These are phyloP conservation scores for Pimephales promelas DNA, from an alignment of 2,113 vertebrate genomes.

Conservation along the genomic window DNA sequence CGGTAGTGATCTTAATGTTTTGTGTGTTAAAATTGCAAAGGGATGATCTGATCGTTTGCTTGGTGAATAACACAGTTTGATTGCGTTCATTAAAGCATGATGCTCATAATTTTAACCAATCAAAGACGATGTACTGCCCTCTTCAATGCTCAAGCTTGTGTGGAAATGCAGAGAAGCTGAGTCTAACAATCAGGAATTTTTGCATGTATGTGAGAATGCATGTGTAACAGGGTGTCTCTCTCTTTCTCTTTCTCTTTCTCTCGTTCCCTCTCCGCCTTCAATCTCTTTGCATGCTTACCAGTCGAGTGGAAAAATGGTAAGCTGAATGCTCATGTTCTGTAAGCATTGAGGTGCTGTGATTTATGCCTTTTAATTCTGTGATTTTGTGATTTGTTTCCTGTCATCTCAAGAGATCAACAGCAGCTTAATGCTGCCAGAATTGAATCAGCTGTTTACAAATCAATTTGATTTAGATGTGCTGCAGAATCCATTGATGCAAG, in stretches of 20 bases:
- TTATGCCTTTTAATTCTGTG: slow-evolving; percentile 19
- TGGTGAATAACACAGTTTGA: slow-evolving; percentile 20
- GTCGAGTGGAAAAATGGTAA: slow-evolving; percentile 99
- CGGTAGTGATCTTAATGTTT: not conserved
- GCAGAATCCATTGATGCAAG: not conserved
- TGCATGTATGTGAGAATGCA: slow-evolving; percentile 76
- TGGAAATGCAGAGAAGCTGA: slow-evolving; percentile 50
- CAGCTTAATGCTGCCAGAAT: slow-evolving; percentile 31
- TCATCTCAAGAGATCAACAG: slow-evolving; percentile 43
- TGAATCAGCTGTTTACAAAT: slow-evolving; percentile 24
- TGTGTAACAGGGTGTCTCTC: slow-evolving; percentile 76
- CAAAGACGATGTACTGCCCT: slow-evolving; percentile 56
- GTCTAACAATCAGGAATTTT: slow-evolving; percentile 68
- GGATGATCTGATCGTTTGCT: not conserved
- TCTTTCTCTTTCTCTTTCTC: slow-evolving; percentile 48
- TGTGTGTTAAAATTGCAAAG: not conserved
- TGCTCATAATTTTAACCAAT: slow-evolving; percentile 62
- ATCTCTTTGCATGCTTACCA: slow-evolving; percentile 85
- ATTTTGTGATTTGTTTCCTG: slow-evolving; percentile 51
- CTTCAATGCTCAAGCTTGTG: slow-evolving; percentile 61
- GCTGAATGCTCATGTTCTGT: slow-evolving; percentile 70
- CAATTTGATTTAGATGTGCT: slow-evolving; percentile 1
- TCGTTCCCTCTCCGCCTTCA: slow-evolving; percentile 47
- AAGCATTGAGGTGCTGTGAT: slow-evolving; percentile 52
- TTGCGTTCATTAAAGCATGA: slow-evolving; percentile 41